A percentile compares a stretch with the other conserved stretches of the same genome.
These are phyloP conservation scores for Pontoporia blainvillei DNA, from an alignment of 2,113 vertebrate genomes.

Conservation along the genomic window DNA sequence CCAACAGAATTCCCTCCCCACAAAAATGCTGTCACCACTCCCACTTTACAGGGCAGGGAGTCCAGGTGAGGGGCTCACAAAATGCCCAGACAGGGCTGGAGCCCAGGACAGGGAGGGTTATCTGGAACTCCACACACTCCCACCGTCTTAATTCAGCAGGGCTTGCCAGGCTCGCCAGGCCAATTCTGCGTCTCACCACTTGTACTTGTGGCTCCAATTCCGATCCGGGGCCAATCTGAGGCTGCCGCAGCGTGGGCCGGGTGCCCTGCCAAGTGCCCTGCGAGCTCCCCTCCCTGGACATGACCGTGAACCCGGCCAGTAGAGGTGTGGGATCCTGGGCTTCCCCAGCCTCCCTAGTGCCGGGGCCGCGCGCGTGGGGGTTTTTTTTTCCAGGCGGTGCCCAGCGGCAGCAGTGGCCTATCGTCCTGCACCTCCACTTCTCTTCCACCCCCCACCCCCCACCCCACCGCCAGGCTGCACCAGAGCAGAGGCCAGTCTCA, in stretches of 20 bases:
- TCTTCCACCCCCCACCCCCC: fast-evolving
- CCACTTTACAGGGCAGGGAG: not conserved
- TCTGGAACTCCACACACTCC: not conserved
- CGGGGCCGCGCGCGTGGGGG: too few species aligned
- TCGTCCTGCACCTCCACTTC: too few species aligned
- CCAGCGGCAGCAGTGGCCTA: not conserved
- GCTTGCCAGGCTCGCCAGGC: fast-evolving
- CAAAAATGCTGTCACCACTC: fast-evolving
- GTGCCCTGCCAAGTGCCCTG: not conserved
- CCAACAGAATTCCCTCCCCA: fast-evolving
- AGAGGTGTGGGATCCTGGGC: not conserved
- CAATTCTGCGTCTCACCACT: not conserved
- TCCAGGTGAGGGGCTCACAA: not conserved
- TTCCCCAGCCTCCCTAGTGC: too few species aligned
- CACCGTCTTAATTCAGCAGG: fast-evolving
- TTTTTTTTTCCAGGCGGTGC: too few species aligned
- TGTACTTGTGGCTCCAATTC: fast-evolving
- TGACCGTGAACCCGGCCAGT: not conserved
- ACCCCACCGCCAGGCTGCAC: not conserved
- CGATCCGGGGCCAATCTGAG: not conserved
- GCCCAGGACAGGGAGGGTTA: too few species aligned
- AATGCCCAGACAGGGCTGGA: not conserved
- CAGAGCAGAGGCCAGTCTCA: too few species aligned
- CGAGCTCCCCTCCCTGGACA: not conserved
- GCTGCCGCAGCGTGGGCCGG: not conserved